A percentile compares a stretch with the other conserved stretches of the same genome.
Evolutionary conservation across 2,113 vertebrate species (phyloP).

Genomic region (Genyomyrus donnyi): DNA sequence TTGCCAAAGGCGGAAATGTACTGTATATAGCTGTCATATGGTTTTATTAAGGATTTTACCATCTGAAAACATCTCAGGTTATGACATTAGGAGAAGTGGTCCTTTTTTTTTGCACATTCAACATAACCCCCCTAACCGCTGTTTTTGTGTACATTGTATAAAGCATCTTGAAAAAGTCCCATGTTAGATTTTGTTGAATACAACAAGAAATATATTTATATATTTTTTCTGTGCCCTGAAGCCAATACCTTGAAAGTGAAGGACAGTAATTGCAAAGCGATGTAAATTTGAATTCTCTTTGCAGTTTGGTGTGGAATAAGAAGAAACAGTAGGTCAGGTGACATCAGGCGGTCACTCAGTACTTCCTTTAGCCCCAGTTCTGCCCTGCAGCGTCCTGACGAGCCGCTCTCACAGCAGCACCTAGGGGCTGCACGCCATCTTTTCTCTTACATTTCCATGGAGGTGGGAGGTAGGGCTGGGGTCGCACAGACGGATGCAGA

Average conservation of each 20-base stretch:
- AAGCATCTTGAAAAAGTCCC: slow-evolving; percentile 53
- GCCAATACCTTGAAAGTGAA: slow-evolving; percentile 7
- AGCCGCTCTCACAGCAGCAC: not conserved
- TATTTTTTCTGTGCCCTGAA: slow-evolving; percentile 30
- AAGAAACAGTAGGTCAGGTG: not conserved
- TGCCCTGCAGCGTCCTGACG: not conserved
- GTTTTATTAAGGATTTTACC: not conserved
- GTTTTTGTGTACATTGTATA: slow-evolving; percentile 38
- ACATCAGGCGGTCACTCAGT: not conserved
- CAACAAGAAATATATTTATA: slow-evolving; percentile 36
- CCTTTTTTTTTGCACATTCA: slow-evolving; percentile 24
- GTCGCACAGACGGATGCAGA: not conserved
- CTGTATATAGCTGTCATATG: not conserved
- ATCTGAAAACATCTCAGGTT: slow-evolving; percentile 24
- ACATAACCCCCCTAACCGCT: slow-evolving; percentile 37
- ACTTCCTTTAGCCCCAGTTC: not conserved
- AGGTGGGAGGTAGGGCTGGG: not conserved
- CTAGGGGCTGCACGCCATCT: not conserved
- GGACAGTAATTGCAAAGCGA: not conserved
- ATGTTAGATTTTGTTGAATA: slow-evolving; percentile 47
- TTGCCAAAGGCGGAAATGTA: not conserved
- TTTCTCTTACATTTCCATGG: not conserved
- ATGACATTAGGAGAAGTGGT: slow-evolving; percentile 37
- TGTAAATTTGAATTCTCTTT: not conserved
- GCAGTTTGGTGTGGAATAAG: not conserved